Evolutionary conservation across 1,140 invertebrate genomes (phyloP).

Genomic region (Ceratina australensis): DNA sequence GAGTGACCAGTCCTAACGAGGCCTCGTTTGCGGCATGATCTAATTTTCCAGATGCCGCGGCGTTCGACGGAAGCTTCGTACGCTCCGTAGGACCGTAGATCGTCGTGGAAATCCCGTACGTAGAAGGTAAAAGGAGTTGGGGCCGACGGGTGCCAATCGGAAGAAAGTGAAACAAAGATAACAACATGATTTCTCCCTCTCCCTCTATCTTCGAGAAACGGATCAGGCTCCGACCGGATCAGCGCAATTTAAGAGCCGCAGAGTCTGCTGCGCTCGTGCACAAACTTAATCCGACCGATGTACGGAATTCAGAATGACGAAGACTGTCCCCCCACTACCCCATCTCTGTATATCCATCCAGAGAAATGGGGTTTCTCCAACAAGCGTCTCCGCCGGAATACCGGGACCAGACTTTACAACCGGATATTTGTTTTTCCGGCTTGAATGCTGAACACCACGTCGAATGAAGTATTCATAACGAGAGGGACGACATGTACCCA

Average conservation of each 20-base stretch:
- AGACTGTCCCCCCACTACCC: slow-evolving; percentile 11
- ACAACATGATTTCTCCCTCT: no score
- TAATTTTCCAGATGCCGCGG: slow-evolving; percentile 44
- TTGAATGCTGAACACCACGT: slow-evolving; percentile 43
- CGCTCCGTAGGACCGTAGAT: not conserved
- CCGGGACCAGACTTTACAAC: slow-evolving; percentile 18
- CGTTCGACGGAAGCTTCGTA: slow-evolving; percentile 14
- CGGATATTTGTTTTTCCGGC: slow-evolving; percentile 48
- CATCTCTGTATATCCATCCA: slow-evolving; percentile 36
- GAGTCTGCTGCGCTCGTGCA: slow-evolving; percentile 44
- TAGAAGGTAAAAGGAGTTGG: not conserved
- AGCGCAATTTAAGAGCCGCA: slow-evolving; percentile 56
- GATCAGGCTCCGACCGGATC: slow-evolving; percentile 38
- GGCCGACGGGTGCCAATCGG: no score
- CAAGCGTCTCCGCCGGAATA: slow-evolving; percentile 29
- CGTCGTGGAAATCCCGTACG: not conserved
- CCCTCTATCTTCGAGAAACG: not conserved
- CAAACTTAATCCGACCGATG: slow-evolving; percentile 62
- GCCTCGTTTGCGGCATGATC: slow-evolving; percentile 56
- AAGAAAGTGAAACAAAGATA: not conserved
- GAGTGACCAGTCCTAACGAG: slow-evolving; percentile 53
- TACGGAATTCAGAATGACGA: slow-evolving; percentile 54
- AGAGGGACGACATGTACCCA: not conserved
- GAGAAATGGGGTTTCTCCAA: slow-evolving; percentile 40
- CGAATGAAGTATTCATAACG: slow-evolving; percentile 49